These are phyloP conservation scores for Todiramphus saurophagus DNA, from an alignment of 2,113 vertebrate genomes.

Conservation along the genomic window DNA sequence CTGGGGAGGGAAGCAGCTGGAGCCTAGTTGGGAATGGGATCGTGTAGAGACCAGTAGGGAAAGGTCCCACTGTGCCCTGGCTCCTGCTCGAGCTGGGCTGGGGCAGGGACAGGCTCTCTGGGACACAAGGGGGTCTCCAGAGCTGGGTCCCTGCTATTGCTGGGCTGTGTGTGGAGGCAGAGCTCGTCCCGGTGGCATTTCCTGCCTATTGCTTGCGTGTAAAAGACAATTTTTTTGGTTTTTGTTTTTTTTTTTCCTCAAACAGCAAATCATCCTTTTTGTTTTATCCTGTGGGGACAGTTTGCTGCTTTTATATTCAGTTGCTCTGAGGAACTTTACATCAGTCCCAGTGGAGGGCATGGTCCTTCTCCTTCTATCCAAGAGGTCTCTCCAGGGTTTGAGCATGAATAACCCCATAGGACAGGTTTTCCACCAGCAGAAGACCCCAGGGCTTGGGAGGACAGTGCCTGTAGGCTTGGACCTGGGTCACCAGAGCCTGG, in stretches of 20 bases:
- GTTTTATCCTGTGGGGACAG: accelerated
- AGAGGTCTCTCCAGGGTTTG: neutral
- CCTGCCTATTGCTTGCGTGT: neutral
- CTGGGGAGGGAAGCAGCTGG: neutral
- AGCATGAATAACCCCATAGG: neutral
- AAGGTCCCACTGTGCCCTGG: accelerated
- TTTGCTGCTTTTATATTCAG: accelerated
- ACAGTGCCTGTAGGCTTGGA: accelerated
- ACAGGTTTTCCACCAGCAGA: neutral
- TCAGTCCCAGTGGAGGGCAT: accelerated
- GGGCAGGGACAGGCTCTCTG: neutral
- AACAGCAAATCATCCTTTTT: neutral
- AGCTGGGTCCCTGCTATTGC: neutral
- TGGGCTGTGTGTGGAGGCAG: neutral
- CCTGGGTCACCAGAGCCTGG: neutral
- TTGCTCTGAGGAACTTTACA: neutral
- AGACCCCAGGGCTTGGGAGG: neutral
- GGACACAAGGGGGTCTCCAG: accelerated
- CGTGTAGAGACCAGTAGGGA: accelerated
- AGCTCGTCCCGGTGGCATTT: accelerated
- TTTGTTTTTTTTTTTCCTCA: neutral
- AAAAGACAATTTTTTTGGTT: neutral
- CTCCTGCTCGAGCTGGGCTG: neutral
- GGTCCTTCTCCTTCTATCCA: neutral
- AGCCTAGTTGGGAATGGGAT: neutral